Base-by-base conservation (phyloP, 2,797 vertebrate species). In the Arvicola amphibius region DNA sequence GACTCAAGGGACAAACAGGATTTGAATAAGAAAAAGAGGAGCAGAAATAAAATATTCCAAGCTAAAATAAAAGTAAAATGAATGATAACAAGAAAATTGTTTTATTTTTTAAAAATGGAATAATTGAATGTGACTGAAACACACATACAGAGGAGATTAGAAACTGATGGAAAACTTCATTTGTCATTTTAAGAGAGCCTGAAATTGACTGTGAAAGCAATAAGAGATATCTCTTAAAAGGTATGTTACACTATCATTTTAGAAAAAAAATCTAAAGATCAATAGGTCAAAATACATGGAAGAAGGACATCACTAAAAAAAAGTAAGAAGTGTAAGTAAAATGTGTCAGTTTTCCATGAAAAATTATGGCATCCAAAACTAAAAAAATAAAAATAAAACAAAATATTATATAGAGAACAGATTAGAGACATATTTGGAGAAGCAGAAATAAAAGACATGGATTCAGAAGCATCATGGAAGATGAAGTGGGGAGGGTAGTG, bases 41-140 rank as follows among this genome's bases (percentile, higher is more conserved):
- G 4, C n/a, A 37, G 37, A 17, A 88, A 74, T 32, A 74, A 71
- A 94, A 79, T 79, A n/a, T 10, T 11, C 6, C 34, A 84, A 37
- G 1, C 61, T 85, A 87, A 92, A 81, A 1, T 34, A 80, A 90
- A 88, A 40, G 3, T 53, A 12, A 95, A 14, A 92, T 19, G 21
- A 79, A 74, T 23, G 2, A n/a, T 88, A 79, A 84, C 88, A 40
- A 34, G 37, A 86, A 95, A 90, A 79, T 63, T 84, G 67, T 4
- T 73, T 89, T 88, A 8, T 69, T 63, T 84, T 65, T 63, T 67
- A 92, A 91, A 85, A 81, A 80, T 16, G 69, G 32, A 81, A 80
- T 81, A 95, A 78, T 67, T 74, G 29, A 83, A 51, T 34, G 6
- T 61, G 5, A 40, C 27, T 78, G 6, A 83, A 92, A 34, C 12